Conservation (phyloP, 2,888 invertebrate genomes). For the Apomyelois bistriatella region DNA sequence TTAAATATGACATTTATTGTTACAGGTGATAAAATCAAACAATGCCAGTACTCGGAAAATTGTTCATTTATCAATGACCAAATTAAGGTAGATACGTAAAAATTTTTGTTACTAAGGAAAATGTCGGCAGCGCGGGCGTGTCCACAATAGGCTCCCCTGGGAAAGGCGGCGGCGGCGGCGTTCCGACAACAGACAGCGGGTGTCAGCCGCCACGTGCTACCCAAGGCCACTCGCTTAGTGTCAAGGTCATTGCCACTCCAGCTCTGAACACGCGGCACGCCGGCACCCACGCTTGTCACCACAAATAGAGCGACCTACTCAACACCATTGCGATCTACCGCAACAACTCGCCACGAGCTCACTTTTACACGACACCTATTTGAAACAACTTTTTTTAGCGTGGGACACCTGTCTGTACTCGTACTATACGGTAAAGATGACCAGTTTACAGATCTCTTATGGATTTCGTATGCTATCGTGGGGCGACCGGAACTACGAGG, state of each 20-base stretch:
- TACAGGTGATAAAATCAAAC: too few species aligned
- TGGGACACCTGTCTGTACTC: slow-evolving; percentile 21
- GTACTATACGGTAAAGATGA: slow-evolving; percentile 1
- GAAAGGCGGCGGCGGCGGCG: slow-evolving; percentile 79
- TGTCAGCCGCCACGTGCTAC: slow-evolving; percentile 80
- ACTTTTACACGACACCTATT: slow-evolving; percentile 20
- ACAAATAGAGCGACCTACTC: slow-evolving; percentile 77
- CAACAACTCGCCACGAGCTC: slow-evolving; percentile 51
- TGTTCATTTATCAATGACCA: too few species aligned
- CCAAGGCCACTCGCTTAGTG: slow-evolving; percentile 80
- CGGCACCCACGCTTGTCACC: slow-evolving; percentile 79
- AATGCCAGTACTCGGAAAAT: too few species aligned
- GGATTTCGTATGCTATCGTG: slow-evolving; percentile 1
- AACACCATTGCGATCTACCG: slow-evolving; percentile 58
- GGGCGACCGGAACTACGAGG: neutral
- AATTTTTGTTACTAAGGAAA: slow-evolving; percentile 15
- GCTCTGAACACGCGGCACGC: slow-evolving; percentile 60
- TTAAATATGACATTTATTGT: too few species aligned
- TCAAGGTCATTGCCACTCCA: slow-evolving; percentile 80
- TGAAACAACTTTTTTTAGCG: slow-evolving; percentile 27
- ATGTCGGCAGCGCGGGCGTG: slow-evolving; percentile 48
- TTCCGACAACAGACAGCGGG: slow-evolving; percentile 79
- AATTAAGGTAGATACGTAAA: neutral
- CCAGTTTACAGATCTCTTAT: slow-evolving; percentile 8
- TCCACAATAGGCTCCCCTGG: slow-evolving; percentile 77